Evolutionary conservation across 2,888 invertebrate genomes (phyloP).

Genomic region (Tenthredo mesomela): DNA sequence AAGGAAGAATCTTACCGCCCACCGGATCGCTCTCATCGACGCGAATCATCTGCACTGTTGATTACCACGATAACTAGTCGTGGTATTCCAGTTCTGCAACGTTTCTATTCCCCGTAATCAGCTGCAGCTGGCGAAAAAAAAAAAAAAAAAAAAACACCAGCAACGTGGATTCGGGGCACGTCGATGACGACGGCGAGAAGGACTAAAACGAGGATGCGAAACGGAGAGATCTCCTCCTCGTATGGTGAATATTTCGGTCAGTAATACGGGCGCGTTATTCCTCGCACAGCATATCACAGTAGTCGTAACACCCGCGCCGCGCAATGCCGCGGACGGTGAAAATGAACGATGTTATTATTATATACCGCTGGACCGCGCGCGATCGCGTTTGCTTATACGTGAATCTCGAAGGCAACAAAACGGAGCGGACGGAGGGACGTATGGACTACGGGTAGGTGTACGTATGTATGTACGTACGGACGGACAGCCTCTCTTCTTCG

Average conservation of each 20-base stretch:
- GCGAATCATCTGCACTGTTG: constrained; percentile 85
- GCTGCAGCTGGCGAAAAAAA: background rate
- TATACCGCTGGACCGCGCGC: constrained; percentile 20
- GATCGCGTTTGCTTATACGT: constrained; percentile 20
- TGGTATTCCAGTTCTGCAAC: background rate
- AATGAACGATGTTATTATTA: constrained; percentile 32
- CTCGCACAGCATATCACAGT: background rate
- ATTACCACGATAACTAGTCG: background rate
- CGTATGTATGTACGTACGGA: background rate
- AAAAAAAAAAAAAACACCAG: background rate
- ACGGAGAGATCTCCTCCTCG: background rate
- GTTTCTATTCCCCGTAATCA: background rate
- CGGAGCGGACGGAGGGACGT: background rate
- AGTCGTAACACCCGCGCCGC: constrained; percentile 10
- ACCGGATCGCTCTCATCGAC: constrained; percentile 95
- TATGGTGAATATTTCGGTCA: constrained; percentile 15
- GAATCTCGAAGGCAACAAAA: constrained; percentile 34
- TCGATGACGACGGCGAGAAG: background rate
- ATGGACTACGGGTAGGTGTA: background rate
- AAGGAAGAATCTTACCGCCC: constrained; percentile 85
- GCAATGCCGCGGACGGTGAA: constrained; percentile 6
- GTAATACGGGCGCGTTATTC: background rate
- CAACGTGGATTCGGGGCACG: background rate
- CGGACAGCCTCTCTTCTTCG: constrained; percentile 66
- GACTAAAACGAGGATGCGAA: background rate